phyloP scores from a whole-genome alignment of 2,113 vertebrate species.

The Piliocolobus tephrosceles region DNA sequence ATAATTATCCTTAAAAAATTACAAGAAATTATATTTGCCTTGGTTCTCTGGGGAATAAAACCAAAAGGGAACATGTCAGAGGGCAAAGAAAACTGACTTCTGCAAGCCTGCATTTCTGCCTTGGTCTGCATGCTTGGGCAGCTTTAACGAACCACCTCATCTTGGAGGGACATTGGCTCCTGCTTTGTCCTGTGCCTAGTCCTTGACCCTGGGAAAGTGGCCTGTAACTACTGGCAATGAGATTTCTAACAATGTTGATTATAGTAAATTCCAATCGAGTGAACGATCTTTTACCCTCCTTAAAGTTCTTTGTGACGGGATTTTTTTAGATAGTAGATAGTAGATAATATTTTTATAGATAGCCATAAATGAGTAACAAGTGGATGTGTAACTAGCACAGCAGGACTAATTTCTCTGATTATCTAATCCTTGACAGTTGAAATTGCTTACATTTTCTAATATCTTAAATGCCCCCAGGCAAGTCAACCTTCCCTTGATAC shows the following conservation, averaged over 20 bases:
- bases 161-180: neutral
- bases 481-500: neutral
- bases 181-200: slow-evolving; percentile 45
- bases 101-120: neutral
- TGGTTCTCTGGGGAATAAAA: neutral
- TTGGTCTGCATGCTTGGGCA: slow-evolving; percentile 20
- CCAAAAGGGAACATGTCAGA: neutral
- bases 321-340: neutral
- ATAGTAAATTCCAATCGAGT: slow-evolving; percentile 33
- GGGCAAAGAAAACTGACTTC: neutral
- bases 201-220: slow-evolving; percentile 62
- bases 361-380: slow-evolving; percentile 9
- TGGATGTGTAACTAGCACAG: neutral
- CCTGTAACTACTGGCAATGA: slow-evolving; percentile 48
- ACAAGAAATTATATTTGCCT: slow-evolving; percentile 9
- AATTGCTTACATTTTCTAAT: slow-evolving; percentile 62
- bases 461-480: slow-evolving; percentile 1
- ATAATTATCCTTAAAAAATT: neutral
- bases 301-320: neutral
- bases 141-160: slow-evolving; percentile 41
- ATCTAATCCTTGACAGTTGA: slow-evolving; percentile 38
- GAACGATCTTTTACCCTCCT: slow-evolving; percentile 42
- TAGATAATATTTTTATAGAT: slow-evolving; percentile 52
- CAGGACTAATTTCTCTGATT: slow-evolving; percentile 33
- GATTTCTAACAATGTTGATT: slow-evolving; percentile 43